Base-by-base conservation (phyloP, 1,140 invertebrate genomes). In the Drosophila paulistorum region DNA sequence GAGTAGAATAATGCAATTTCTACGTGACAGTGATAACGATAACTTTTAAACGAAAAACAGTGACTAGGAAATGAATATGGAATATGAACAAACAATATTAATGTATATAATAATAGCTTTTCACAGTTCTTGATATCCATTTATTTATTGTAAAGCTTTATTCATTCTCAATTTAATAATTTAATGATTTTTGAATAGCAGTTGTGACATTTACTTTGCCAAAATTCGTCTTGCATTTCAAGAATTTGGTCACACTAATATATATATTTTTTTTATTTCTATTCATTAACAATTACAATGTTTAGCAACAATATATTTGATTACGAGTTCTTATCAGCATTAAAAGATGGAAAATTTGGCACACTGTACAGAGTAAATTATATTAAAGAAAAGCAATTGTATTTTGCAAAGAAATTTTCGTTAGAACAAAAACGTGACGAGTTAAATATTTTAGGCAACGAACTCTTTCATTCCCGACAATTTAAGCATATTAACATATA, bases 401-500 rank as follows among this genome's bases (percentile, higher is more conserved):
- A 97, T 57, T 95, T 96, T 26, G 93, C 97, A 14, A 96, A 97
- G 90, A 95, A 95, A 80, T 96, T 96, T 90, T 94, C 96, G 81
- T 93, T 97, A 81, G 96, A 97, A 75, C 94, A 94, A 81, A 93
- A 93, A 26, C 91, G 91, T 67, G 94, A 94, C 81, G 95, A 95
- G 76, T 93, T 94, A 20, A 93, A 93, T 85, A 93, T 95, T 67
- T 94, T 97, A 68, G 95, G 96, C 92, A 94, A 97, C 93, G 96
- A 97, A 92, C 95, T 97, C 42, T 91, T 95, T 59, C 94, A 95
- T 10, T 94, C 95, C 45, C 94, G 95, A 65, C 96, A 97, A 83
- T 92, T 98, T n/a, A 94, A 95, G 63, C 97, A 98, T 92, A 93
- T 94, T 30, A 96, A 97, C 92, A 94, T 98, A 61, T 92, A 97